Evolutionary conservation across 2,113 vertebrate genomes (phyloP).

Genomic region (Lepus europaeus): DNA sequence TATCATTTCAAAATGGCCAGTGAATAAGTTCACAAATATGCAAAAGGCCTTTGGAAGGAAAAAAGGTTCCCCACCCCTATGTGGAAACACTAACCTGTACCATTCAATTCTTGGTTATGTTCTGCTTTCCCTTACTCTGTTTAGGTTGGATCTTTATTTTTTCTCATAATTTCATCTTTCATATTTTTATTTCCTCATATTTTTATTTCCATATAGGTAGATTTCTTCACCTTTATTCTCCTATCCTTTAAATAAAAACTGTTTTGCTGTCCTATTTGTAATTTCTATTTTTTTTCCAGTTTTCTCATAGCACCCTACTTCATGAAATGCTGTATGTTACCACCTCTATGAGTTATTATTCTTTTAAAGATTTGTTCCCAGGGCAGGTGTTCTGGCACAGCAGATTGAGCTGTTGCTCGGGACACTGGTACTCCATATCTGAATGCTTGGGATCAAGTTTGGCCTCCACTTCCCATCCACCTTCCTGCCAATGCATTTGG

Average conservation of each 20-base stretch:
- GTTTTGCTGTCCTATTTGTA: neutral
- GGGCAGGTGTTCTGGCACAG: no score
- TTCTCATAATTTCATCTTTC: conserved; percentile 5
- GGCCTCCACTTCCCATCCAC: no score
- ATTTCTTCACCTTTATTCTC: neutral
- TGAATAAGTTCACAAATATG: no score
- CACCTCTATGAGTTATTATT: neutral
- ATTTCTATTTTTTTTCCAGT: neutral
- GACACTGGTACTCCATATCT: no score
- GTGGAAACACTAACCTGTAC: neutral
- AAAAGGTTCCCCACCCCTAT: no score
- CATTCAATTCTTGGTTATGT: neutral
- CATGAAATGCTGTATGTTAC: neutral
- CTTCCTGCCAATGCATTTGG: no score
- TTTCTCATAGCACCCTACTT: neutral
- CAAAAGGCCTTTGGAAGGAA: no score
- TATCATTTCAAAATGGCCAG: no score
- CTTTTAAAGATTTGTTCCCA: neutral
- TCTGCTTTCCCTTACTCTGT: neutral
- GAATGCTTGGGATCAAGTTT: no score
- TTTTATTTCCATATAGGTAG: neutral
- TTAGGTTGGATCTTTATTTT: neutral
- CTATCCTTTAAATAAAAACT: neutral
- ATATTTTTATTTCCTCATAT: neutral
- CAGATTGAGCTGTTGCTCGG: no score